Percentiles rank a stretch among this genome's conserved stretches.
Evolutionary conservation across 2,797 vertebrate species (phyloP).

Genomic region (Aplochiton taeniatus): DNA sequence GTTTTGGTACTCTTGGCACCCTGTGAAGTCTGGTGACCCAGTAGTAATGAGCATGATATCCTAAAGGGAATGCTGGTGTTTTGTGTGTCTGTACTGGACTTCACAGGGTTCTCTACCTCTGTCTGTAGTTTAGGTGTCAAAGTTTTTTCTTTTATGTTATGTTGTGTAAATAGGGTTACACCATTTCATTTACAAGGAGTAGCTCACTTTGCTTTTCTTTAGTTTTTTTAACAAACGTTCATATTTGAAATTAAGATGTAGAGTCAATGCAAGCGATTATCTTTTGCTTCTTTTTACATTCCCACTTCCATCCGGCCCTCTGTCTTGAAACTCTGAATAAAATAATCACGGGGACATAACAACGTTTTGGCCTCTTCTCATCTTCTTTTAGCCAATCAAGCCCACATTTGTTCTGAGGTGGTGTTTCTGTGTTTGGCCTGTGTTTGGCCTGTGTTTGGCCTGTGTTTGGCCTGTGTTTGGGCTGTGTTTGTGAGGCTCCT

Average conservation of each 20-base stretch:
- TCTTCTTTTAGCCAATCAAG: slow-evolving; percentile 11
- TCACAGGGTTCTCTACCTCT: no score
- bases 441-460: slow-evolving; percentile 42
- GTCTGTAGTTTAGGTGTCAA: not conserved
- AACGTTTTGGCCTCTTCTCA: slow-evolving; percentile 13
- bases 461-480: slow-evolving; percentile 34
- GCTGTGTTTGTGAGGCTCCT: slow-evolving; percentile 57
- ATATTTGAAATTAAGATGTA: no score
- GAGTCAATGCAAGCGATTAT: slow-evolving; percentile 5
- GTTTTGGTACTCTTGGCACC: slow-evolving; percentile 74
- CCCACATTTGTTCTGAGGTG: slow-evolving; percentile 7
- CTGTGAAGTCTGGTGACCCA: slow-evolving; percentile 72
- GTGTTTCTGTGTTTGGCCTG: slow-evolving; percentile 13
- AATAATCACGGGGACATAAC: slow-evolving; percentile 3
- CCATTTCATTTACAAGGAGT: no score
- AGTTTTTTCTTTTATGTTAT: not conserved
- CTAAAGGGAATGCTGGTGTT: slow-evolving; percentile 51
- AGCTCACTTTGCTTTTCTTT: no score
- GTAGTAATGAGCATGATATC: slow-evolving; percentile 54
- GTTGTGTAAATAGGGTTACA: not conserved
- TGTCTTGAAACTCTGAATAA: slow-evolving; percentile 27
- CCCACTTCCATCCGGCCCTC: not conserved
- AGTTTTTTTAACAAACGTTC: not conserved
- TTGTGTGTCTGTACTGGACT: slow-evolving; percentile 49
- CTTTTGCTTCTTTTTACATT: not conserved